Percentiles rank a stretch among this genome's conserved stretches.
phyloP scores from a whole-genome alignment of 1,140 invertebrate species.

The Ceratina calcarata region DNA sequence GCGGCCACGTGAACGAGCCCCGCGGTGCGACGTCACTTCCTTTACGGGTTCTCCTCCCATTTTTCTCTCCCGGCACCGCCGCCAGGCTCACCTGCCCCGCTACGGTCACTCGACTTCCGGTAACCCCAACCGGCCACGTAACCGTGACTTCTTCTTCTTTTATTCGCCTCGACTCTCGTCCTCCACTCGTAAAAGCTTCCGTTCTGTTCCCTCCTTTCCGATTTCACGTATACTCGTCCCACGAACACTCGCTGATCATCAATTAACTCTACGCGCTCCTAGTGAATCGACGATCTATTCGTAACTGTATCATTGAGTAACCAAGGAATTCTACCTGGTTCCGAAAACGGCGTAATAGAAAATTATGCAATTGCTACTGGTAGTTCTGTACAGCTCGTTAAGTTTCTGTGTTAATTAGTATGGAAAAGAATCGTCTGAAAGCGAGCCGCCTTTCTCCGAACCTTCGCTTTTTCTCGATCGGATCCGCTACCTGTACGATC shows the following conservation, averaged over 20 bases:
- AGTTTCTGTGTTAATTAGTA: constrained; percentile 26
- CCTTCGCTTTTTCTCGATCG: background rate
- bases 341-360: constrained; percentile 3
- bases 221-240: background rate
- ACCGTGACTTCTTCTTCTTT: constrained; percentile 61
- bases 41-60: constrained; percentile 24
- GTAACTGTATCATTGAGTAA: background rate
- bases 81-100: constrained; percentile 61
- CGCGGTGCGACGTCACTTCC: constrained; percentile 47
- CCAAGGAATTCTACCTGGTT: too few species aligned
- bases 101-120: constrained; percentile 75
- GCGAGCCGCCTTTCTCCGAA: background rate
- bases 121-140: constrained; percentile 65
- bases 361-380: constrained; percentile 15
- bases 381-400: constrained; percentile 16
- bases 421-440: constrained; percentile 3
- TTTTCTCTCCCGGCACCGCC: background rate
- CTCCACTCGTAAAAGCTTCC: constrained; percentile 64
- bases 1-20: constrained; percentile 34
- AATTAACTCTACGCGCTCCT: background rate
- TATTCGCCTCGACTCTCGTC: constrained; percentile 57
- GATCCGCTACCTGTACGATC: background rate
- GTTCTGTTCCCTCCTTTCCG: constrained; percentile 44
- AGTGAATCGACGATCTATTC: background rate
- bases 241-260: background rate